Base-by-base conservation (phyloP, 2,113 vertebrate species). In the Brachionichthys hirsutus region DNA sequence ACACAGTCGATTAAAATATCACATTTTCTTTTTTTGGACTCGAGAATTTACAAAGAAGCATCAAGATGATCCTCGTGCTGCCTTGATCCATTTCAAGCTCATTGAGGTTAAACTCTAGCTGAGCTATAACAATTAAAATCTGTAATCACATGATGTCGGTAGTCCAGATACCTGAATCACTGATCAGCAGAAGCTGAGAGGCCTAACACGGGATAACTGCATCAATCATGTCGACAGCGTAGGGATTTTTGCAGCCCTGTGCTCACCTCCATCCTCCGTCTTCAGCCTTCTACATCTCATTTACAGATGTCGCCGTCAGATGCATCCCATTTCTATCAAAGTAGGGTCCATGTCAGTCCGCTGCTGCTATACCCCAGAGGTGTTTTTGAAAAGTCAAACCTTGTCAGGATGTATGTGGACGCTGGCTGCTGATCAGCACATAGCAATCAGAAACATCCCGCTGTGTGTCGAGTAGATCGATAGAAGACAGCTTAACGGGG, bases 211-310 rank as follows among this genome's bases (percentile, higher is more conserved):
- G 83, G 83, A 87, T 68, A 42, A 79, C 62, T 49, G 67, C 78
- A 78, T 88, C 85, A 87, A 84, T 87, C 82, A 85, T 49, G 5
- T 58, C 45, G 82, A 84, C 82, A 88, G 86, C 75, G 1, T 9
- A 3, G 81, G 79, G 84, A 83, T 65, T 86, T 79, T 9, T 62
- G 46, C 58, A 9, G 40, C 51, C 62, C 80, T 48, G 35, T 15
- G 77, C 63, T 63, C 81, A 75, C 70, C 72, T 80, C 62, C 47
- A 38, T 48, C 64, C 58, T 68, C 51, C 4, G 22, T 58, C 54
- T 62, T 61, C 46, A 52, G 49, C 24, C 47, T 62, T 51, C 76
- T 48, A 73, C 82, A 77, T 78, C 70, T 79, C 74, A 80, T 86
- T 79, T 54, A 83, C 81, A 75, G 75, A 85, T 87, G 83, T 61